Percentiles rank a stretch among this genome's conserved stretches.
Evolutionary conservation across 2,113 vertebrate species (phyloP).

Genomic region (Atractosteus spatula): DNA sequence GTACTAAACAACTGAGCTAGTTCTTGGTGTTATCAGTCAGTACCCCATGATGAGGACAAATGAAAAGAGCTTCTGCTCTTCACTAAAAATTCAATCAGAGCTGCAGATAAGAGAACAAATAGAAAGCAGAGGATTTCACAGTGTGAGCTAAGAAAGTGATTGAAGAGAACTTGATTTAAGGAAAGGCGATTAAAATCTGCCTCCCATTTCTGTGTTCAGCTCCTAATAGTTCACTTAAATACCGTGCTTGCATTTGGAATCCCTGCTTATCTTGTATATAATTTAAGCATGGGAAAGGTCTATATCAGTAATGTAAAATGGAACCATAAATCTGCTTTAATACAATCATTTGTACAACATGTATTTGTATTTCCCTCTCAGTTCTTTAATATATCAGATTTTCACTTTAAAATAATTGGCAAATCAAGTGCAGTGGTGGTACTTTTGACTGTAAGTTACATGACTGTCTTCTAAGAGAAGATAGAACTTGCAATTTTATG

Average conservation of each 20-base stretch:
- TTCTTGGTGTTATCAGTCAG: slow-evolving; percentile 55
- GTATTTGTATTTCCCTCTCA: too few species aligned
- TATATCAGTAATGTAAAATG: too few species aligned
- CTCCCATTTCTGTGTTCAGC: background rate
- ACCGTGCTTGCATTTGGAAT: background rate
- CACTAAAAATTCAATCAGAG: slow-evolving; percentile 58
- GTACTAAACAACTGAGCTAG: slow-evolving; percentile 48
- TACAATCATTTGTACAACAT: too few species aligned
- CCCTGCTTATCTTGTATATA: too few species aligned
- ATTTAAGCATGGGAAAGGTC: too few species aligned
- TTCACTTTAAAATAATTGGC: too few species aligned
- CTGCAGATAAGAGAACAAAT: slow-evolving; percentile 48
- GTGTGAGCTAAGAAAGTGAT: background rate
- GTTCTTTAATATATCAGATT: too few species aligned
- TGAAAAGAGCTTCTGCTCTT: slow-evolving; percentile 46
- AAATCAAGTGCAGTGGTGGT: too few species aligned
- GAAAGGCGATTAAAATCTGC: background rate
- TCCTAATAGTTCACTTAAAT: background rate
- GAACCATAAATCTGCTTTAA: too few species aligned
- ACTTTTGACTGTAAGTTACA: too few species aligned
- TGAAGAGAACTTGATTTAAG: background rate
- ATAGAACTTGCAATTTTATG: too few species aligned
- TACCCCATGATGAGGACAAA: slow-evolving; percentile 53
- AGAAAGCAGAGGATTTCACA: slow-evolving; percentile 30
- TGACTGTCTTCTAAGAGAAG: too few species aligned